Base-by-base conservation (phyloP, 2,797 vertebrate species). In the Knipowitschia caucasica region DNA sequence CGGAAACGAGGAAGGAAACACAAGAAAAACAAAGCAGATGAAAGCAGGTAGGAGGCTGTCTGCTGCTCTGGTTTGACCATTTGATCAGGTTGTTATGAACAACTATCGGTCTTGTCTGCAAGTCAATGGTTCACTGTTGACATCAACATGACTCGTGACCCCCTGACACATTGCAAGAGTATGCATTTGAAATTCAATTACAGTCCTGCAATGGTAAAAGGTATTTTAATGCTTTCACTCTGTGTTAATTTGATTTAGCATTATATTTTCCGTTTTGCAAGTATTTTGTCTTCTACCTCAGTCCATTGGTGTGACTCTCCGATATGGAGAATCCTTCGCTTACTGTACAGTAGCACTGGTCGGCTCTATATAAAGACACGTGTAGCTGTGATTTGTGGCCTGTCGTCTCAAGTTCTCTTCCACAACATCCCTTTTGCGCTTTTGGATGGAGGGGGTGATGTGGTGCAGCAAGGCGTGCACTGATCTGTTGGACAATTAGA, bases 1-100 rank as follows among this genome's bases (percentile, higher is more conserved):
- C 77, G 87, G 3, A 78, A 85, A 55, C 81, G 87, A 73, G 84
- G 78, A 33, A 90, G 88, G 46, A 91, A 88, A 55, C 69, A 91
- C 45, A 68, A 86, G 2, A 74, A 67, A 58, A 62, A 75, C 34
- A 57, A 59, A 50, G 39, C 70, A 31, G 82, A 82, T 1, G 83
- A 83, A 17, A 67, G 27, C 65, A 62, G 74, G 90, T 91, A 67
- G 76, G 62, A 30, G 3, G 14, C 38, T 31, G 4, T 5, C 23
- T 14, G 4, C 10, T 42, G 39, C 2, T 25, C 2, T 24, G 40
- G 8, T 20, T 14, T 24, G 39, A 24, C 23, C 8, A 6, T 43
- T 24, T n/a, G n/a, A n/a, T n/a, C n/a, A n/a, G n/a, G n/a, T n/a
- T n/a, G n/a, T n/a, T n/a, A n/a, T n/a, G n/a, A 43, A 25, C 39